Conservation (phyloP, 2,113 vertebrate genomes). For the Anguilla rostrata region DNA sequence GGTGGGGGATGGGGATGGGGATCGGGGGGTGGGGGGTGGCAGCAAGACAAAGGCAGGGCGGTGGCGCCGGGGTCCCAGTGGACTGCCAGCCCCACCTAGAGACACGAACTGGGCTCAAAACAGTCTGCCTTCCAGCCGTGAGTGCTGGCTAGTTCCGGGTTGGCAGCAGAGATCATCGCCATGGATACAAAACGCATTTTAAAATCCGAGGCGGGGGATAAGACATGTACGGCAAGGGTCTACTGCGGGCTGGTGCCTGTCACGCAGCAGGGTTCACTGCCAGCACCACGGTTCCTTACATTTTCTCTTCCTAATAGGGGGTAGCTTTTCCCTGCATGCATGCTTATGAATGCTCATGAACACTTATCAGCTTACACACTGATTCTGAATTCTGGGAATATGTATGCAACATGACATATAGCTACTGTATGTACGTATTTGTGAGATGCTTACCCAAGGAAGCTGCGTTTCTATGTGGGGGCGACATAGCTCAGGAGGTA, state of each 20-base stretch:
- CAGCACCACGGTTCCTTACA: neutral
- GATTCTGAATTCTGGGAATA: no score
- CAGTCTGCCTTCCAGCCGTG: conserved; percentile 25
- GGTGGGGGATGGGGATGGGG: neutral
- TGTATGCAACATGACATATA: no score
- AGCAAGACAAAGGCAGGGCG: conserved; percentile 38
- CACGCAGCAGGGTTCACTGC: neutral
- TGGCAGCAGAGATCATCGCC: conserved; percentile 20
- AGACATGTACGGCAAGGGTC: neutral
- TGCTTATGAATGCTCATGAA: no score
- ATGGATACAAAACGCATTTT: conserved; percentile 30
- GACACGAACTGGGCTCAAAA: conserved; percentile 30
- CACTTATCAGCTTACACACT: no score
- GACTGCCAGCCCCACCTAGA: conserved; percentile 41
- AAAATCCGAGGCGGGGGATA: conserved; percentile 17
- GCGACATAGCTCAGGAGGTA: no score
- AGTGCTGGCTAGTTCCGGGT: conserved; percentile 20
- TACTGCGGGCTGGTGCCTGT: neutral
- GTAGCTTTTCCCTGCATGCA: no score
- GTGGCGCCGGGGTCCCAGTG: neutral
- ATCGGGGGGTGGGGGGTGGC: conserved; percentile 2
- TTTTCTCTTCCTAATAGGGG: no score
- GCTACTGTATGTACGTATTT: no score
- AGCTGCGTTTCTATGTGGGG: no score
- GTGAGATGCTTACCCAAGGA: no score